phyloP scores from a whole-genome alignment of 2,113 vertebrate genomes.

The Oryzias melastigma region DNA sequence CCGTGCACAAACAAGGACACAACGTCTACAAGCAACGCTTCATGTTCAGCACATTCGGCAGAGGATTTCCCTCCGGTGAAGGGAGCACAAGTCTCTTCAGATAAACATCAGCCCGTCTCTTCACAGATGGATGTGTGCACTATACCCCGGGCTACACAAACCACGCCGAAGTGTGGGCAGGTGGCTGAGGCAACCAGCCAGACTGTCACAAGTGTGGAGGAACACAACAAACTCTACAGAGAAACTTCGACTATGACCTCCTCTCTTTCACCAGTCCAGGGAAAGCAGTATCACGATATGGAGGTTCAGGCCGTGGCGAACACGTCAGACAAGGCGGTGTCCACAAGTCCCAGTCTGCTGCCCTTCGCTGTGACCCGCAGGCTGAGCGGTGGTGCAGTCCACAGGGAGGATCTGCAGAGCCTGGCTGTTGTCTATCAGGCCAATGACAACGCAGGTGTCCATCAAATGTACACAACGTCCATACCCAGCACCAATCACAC shows the following conservation, averaged over 20 bases:
- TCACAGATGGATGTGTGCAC: slow-evolving; percentile 21
- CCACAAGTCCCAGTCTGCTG: slow-evolving; percentile 91
- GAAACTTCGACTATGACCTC: slow-evolving; percentile 87
- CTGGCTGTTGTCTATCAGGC: slow-evolving; percentile 75
- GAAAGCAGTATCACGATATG: slow-evolving; percentile 78
- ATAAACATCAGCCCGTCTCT: slow-evolving; percentile 47
- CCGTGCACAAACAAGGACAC: slow-evolving; percentile 8
- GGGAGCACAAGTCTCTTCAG: slow-evolving; percentile 33
- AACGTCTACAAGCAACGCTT: slow-evolving; percentile 25
- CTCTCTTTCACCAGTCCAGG: slow-evolving; percentile 40
- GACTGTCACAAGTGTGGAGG: slow-evolving; percentile 59
- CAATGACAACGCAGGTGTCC: slow-evolving; percentile 27
- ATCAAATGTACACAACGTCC: slow-evolving; percentile 22
- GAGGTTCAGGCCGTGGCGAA: slow-evolving; percentile 90
- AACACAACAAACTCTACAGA: slow-evolving; percentile 53
- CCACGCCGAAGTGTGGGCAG: slow-evolving; percentile 37
- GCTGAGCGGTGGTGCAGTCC: slow-evolving; percentile 23
- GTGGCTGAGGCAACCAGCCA: slow-evolving; percentile 47
- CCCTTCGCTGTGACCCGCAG: slow-evolving; percentile 64
- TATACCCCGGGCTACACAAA: slow-evolving; percentile 50
- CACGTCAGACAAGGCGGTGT: slow-evolving; percentile 82
- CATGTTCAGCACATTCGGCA: slow-evolving; percentile 20
- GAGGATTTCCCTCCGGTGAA: slow-evolving; percentile 35
- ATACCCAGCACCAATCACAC: slow-evolving; percentile 21
- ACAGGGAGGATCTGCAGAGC: slow-evolving; percentile 72